These are phyloP conservation scores for Campaea margaritaria DNA, from an alignment of 2,888 invertebrate species.

Conservation along the genomic window DNA sequence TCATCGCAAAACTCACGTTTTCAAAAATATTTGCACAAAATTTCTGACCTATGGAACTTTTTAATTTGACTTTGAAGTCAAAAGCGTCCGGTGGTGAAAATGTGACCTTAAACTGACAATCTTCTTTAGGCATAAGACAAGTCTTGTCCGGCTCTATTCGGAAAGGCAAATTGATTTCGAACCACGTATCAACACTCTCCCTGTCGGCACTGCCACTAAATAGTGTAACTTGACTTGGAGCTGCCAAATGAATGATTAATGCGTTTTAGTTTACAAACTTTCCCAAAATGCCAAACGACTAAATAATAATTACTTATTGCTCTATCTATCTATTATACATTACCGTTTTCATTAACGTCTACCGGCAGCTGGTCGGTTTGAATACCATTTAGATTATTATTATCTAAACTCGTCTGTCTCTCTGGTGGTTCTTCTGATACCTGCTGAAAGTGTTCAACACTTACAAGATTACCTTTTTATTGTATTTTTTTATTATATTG, in stretches of 20 bases:
- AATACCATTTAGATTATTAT: background rate
- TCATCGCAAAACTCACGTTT: background rate
- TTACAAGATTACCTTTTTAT: background rate
- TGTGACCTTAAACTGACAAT: constrained; percentile 70
- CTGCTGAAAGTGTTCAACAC: background rate
- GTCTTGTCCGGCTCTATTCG: constrained; percentile 75
- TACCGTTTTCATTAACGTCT: constrained; percentile 7
- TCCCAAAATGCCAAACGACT: no score
- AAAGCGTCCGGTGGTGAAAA: constrained; percentile 85
- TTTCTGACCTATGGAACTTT: constrained; percentile 68
- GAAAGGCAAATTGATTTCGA: constrained; percentile 80
- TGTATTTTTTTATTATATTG: no score
- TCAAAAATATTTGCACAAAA: background rate
- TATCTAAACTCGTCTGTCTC: background rate
- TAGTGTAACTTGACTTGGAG: constrained; percentile 68
- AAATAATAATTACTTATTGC: no score
- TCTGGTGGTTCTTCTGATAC: constrained; percentile 2
- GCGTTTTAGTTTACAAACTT: no score
- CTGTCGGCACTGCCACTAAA: constrained; percentile 68
- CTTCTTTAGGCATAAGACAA: constrained; percentile 74
- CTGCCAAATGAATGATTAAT: constrained; percentile 41
- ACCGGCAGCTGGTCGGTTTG: constrained; percentile 3
- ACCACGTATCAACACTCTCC: constrained; percentile 76
- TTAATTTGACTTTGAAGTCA: constrained; percentile 75
- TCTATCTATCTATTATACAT: background rate